These are phyloP conservation scores for Corydoras sp. DNA, from an alignment of 2,113 vertebrate genomes.

Conservation along the genomic window DNA sequence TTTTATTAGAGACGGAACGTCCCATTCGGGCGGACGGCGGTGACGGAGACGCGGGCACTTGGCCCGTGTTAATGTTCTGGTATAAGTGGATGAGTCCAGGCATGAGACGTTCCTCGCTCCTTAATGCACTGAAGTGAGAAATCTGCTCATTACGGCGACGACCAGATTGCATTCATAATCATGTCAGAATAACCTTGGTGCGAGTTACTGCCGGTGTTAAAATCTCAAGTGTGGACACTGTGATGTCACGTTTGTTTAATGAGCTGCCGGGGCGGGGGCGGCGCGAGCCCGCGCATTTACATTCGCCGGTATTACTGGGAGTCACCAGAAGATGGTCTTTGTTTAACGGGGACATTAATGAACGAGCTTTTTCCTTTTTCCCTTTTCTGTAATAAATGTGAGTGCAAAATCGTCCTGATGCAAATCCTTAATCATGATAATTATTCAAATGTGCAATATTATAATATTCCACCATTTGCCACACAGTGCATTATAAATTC, in stretches of 20 bases:
- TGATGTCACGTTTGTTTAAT: slow-evolving; percentile 28
- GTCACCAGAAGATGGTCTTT: not conserved
- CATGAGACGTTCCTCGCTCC: not conserved
- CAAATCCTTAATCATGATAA: too few relatives aligned
- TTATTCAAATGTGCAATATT: too few relatives aligned
- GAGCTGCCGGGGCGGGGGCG: slow-evolving; percentile 16
- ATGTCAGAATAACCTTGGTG: slow-evolving; percentile 30
- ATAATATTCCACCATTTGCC: too few relatives aligned
- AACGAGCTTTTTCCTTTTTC: not conserved
- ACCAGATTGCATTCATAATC: slow-evolving; percentile 28
- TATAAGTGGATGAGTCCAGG: not conserved
- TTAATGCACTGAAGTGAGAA: slow-evolving; percentile 26
- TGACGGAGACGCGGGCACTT: slow-evolving; percentile 4
- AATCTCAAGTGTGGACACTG: slow-evolving; percentile 17
- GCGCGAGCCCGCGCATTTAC: slow-evolving; percentile 8
- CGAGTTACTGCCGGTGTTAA: slow-evolving; percentile 24
- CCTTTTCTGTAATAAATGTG: too few relatives aligned
- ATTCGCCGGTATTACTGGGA: not conserved
- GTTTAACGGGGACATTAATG: slow-evolving; percentile 32
- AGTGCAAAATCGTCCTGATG: too few relatives aligned
- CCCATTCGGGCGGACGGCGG: not conserved
- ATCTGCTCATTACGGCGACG: slow-evolving; percentile 15
- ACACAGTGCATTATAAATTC: too few relatives aligned
- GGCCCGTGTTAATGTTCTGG: not conserved
- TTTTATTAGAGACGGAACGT: not conserved